phyloP scores from a whole-genome alignment of 2,113 vertebrate genomes.

The Xyliphius kryptos region DNA sequence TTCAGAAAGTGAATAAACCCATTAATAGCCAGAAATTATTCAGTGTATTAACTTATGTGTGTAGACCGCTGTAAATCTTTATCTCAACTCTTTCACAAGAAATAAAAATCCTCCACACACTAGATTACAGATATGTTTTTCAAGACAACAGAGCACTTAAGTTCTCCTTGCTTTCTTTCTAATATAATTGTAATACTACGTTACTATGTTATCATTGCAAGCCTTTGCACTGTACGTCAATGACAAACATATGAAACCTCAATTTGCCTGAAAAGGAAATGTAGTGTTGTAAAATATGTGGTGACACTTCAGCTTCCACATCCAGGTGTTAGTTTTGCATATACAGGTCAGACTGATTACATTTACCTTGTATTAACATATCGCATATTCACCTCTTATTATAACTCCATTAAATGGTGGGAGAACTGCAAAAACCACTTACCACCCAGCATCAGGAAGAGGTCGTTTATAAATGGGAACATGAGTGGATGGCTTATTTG shows the following conservation, averaged over 20 bases:
- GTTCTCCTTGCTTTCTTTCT: no score
- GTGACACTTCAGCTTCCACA: background rate
- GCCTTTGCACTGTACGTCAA: background rate
- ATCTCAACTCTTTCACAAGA: no score
- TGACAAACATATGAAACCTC: background rate
- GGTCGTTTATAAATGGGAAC: background rate
- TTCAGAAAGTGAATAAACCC: no score
- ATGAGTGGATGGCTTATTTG: constrained; percentile 1
- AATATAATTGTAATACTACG: no score
- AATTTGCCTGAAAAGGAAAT: constrained; percentile 1
- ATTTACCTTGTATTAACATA: constrained; percentile 10
- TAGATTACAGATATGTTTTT: no score
- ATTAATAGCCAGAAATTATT: no score
- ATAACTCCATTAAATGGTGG: background rate
- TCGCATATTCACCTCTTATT: background rate
- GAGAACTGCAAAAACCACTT: background rate
- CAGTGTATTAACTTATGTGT: no score
- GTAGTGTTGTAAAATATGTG: background rate
- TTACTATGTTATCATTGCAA: no score
- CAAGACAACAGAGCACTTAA: no score
- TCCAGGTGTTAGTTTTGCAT: constrained; percentile 15
- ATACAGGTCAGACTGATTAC: background rate
- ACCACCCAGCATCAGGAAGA: background rate
- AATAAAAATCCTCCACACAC: no score
- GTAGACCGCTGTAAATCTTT: no score